Percentiles rank a stretch among this genome's conserved stretches.
Conservation (phyloP, 1,140 invertebrate species). For the Zaprionus kolodkinae region DNA sequence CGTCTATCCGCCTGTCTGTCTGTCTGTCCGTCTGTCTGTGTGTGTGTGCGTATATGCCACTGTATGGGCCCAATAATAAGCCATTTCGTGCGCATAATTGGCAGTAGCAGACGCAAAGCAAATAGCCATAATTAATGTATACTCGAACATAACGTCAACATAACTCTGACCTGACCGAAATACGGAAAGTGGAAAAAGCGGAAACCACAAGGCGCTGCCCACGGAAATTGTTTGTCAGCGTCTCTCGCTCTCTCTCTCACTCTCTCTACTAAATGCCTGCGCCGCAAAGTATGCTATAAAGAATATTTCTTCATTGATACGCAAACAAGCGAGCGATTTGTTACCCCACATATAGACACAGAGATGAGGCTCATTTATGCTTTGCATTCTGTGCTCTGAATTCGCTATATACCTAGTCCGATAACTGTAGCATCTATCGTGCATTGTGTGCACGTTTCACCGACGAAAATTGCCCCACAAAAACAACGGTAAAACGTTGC, state of each 20-base stretch:
- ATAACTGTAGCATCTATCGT: conserved; percentile 19
- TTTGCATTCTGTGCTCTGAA: conserved; percentile 5
- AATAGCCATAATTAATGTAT: conserved; percentile 83
- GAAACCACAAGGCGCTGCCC: conserved; percentile 39
- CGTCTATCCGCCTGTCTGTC: neutral
- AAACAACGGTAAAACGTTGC: conserved; percentile 49
- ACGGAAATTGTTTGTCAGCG: conserved; percentile 70
- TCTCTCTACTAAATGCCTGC: conserved; percentile 34
- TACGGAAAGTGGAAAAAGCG: conserved; percentile 58
- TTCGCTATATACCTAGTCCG: conserved; percentile 5
- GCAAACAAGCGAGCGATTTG: conserved; percentile 65
- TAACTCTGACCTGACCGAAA: conserved; percentile 79
- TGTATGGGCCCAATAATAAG: conserved; percentile 75
- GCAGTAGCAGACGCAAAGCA: conserved; percentile 64
- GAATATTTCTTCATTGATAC: conserved; percentile 73
- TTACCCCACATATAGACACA: conserved; percentile 20
- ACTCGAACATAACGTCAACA: conserved; percentile 60
- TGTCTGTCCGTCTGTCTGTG: conserved; percentile 14
- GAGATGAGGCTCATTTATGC: neutral
- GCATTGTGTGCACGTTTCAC: conserved; percentile 15
- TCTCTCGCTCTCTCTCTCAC: neutral
- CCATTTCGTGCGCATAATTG: conserved; percentile 81
- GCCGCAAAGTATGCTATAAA: conserved; percentile 76
- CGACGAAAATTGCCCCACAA: conserved; percentile 29
- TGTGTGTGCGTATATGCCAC: conserved; percentile 47